Base-by-base conservation (phyloP, 2,888 invertebrate genomes). In the Tanypteryx hageni region DNA sequence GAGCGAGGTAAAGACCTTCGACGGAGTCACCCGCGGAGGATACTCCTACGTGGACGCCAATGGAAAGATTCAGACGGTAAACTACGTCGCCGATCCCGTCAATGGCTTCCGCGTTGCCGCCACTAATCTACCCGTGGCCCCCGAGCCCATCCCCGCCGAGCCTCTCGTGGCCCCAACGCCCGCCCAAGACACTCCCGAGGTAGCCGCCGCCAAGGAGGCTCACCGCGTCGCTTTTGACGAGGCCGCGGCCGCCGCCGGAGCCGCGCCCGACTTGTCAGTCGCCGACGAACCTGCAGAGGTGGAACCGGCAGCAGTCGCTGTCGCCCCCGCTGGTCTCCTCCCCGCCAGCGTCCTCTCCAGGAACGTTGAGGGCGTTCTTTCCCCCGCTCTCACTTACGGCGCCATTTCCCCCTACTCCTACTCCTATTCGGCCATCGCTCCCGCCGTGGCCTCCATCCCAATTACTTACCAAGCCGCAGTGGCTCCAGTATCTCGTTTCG, bases 271-370 rank as follows among this genome's bases (percentile, higher is more conserved):
- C 92, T 95, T 95, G 89, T 22, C 86, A 22, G 68, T 61, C 61
- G 64, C 58, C 44, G 83, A 27, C 11, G 76, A 81, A 27, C 89
- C 96, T 95, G 56, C 95, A 94, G 81, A 96, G 95, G 93, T 96
- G 92, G 94, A 93, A 92, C 93, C 93, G 96, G 91, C 81, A 58
- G 59, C 44, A 92, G 94, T 3, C 95, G 94, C 0, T 95, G 95
- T 93, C 95, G 95, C 89, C 95, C 95, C 11, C 95, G 95, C 93
- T 95, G 94, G 92, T 95, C 95, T 0, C 94, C 10, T 97, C 44
- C 97, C 97, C 94, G 95, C 96, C 27, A 95, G 96, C 93, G 96
- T 96, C 44, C 92, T 96, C 93, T 93, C 96, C 11, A 94, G 94
- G 93, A 95, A 93, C 94, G 81, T 94, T 27, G 27, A 76, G 11